Conservation (phyloP, 1,140 invertebrate species). For the Drosophila elegans region DNA sequence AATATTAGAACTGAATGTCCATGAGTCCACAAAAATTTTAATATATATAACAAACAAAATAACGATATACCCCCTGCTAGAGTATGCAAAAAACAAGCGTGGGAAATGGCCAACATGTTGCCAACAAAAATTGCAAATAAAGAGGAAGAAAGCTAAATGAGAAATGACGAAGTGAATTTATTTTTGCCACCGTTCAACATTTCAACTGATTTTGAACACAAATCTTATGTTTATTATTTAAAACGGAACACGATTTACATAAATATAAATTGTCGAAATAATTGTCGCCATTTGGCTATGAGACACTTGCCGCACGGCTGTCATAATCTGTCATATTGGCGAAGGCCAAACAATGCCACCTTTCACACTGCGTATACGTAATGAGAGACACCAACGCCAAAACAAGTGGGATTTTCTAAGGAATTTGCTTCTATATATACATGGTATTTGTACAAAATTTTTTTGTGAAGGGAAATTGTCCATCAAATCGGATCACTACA, state of each 20-base stretch:
- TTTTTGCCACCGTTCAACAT: conserved; percentile 45
- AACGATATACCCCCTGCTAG: not conserved
- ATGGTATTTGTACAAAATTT: not conserved
- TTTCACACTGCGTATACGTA: conserved; percentile 60
- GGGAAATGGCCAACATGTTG: conserved; percentile 67
- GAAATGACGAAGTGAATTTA: conserved; percentile 74
- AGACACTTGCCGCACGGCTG: conserved; percentile 75
- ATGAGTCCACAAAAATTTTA: no score
- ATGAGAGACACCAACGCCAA: conserved; percentile 22
- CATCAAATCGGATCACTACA: conserved; percentile 4
- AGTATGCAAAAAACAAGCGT: conserved; percentile 50
- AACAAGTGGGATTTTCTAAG: conserved; percentile 48
- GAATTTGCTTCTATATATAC: conserved; percentile 28
- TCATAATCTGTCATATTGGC: conserved; percentile 69
- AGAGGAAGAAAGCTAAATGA: conserved; percentile 14
- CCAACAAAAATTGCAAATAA: conserved; percentile 45
- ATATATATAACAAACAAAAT: not conserved
- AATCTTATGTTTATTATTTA: conserved; percentile 56
- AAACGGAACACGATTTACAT: conserved; percentile 54
- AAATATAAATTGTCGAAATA: conserved; percentile 44
- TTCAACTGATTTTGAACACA: conserved; percentile 16
- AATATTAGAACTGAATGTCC: no score
- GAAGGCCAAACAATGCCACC: conserved; percentile 73
- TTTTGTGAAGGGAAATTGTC: conserved; percentile 8
- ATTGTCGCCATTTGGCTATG: conserved; percentile 30